These are phyloP conservation scores for Syrmaticus mikado DNA, from an alignment of 2,113 vertebrate genomes.

Conservation along the genomic window DNA sequence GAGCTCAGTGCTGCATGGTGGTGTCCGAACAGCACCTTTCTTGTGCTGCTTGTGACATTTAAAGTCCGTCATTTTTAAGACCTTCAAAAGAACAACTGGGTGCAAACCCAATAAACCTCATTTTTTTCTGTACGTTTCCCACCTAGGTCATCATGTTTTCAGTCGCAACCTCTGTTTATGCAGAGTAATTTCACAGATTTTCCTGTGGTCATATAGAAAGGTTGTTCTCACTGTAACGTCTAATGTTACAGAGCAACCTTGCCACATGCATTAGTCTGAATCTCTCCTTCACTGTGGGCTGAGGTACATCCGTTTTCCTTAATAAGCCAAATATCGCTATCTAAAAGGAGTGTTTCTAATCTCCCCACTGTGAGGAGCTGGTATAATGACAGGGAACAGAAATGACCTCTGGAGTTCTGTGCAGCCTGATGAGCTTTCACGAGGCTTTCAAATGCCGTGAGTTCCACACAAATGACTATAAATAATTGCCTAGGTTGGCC, in stretches of 20 bases:
- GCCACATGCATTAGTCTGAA: not conserved
- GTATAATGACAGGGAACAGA: slow-evolving; percentile 27
- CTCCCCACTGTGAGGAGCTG: not conserved
- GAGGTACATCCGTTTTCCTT: not conserved
- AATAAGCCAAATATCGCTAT: not conserved
- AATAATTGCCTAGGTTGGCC: slow-evolving; percentile 72
- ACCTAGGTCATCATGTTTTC: fast-evolving
- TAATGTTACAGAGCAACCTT: fast-evolving
- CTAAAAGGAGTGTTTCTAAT: not conserved
- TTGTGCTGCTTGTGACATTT: not conserved
- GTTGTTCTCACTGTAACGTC: not conserved
- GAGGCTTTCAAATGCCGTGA: slow-evolving; percentile 30
- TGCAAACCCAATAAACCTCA: not conserved
- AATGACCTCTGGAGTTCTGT: slow-evolving; percentile 36
- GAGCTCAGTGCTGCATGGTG: not conserved
- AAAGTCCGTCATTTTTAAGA: not conserved
- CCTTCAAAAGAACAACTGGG: not conserved
- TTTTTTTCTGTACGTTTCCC: not conserved
- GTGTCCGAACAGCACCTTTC: not conserved
- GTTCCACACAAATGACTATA: slow-evolving; percentile 65
- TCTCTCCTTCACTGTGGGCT: not conserved
- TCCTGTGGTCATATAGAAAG: not conserved
- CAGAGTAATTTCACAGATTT: not conserved
- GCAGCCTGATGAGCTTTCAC: slow-evolving; percentile 24
- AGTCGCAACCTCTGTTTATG: not conserved